A percentile compares a stretch with the other conserved stretches of the same genome.
phyloP scores from a whole-genome alignment of 2,113 vertebrate species.

The Crypturellus undulatus region DNA sequence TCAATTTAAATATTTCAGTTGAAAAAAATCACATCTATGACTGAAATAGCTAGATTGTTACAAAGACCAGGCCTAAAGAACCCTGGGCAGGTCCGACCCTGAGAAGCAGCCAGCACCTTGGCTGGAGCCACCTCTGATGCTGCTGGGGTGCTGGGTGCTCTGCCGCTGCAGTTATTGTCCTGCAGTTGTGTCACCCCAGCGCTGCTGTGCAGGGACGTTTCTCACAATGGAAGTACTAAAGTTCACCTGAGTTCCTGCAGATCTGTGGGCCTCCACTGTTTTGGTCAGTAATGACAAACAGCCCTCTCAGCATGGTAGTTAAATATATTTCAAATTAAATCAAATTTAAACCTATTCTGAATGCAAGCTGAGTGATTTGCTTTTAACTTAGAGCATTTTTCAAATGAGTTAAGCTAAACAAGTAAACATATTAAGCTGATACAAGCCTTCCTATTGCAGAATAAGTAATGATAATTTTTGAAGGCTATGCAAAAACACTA shows the following conservation, averaged over 20 bases:
- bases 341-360: not conserved
- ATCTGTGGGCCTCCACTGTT: not conserved
- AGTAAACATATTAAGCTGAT: not conserved
- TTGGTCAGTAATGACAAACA: not conserved
- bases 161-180: accelerated
- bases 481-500: not conserved
- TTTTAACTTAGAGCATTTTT: not conserved
- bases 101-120: not conserved
- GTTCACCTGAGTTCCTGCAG: not conserved
- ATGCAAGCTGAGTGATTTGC: not conserved
- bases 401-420: not conserved
- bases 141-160: too few species aligned
- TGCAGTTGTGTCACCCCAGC: accelerated
- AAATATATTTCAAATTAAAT: not conserved
- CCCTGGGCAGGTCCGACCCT: not conserved
- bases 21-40: constrained; percentile 8
- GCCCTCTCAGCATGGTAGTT: not conserved
- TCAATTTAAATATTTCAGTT: constrained; percentile 48
- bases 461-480: not conserved
- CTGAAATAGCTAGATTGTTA: not conserved
- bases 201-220: not conserved
- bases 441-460: not conserved
- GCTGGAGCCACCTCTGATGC: not conserved
- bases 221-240: not conserved
- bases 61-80: not conserved